Conservation (phyloP, 2,888 invertebrate species). For the Drosophila nigritarsus region DNA sequence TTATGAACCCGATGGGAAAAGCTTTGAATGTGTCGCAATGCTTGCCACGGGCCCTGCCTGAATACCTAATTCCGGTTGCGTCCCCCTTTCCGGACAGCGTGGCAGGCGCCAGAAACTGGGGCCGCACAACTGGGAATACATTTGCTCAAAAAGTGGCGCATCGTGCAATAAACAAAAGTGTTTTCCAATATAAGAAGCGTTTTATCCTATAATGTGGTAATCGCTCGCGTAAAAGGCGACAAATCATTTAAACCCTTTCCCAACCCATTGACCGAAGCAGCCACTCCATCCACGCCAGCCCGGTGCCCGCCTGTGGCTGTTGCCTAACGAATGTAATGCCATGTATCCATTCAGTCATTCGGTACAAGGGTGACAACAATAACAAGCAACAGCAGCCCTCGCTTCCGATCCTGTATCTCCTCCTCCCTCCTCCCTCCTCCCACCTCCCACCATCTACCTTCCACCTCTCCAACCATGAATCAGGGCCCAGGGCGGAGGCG, state of each 20-base stretch:
- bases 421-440: too few species aligned
- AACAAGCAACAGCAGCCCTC: conserved; percentile 24
- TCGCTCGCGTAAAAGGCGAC: conserved; percentile 84
- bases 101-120: conserved; percentile 15
- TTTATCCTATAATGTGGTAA: conserved; percentile 84
- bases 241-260: conserved; percentile 81
- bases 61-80: conserved; percentile 57
- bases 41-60: conserved; percentile 51
- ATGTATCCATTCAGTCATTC: conserved; percentile 18
- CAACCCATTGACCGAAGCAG: conserved; percentile 31
- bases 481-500: conserved; percentile 27
- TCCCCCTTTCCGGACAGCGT: conserved; percentile 2
- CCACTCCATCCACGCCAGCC: not conserved
- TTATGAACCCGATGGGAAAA: conserved; percentile 83
- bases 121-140: conserved; percentile 72
- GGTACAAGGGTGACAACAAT: conserved; percentile 74
- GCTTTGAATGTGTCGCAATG: conserved; percentile 83
- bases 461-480: conserved; percentile 10
- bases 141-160: conserved; percentile 54
- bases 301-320: conserved; percentile 22
- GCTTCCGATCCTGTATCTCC: not conserved
- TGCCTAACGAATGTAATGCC: conserved; percentile 40
- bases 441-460: not conserved
- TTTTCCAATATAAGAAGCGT: conserved; percentile 76
- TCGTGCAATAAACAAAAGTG: conserved; percentile 79